Base-by-base conservation (phyloP, 2,113 vertebrate species). In the Monarcha castaneiventris region DNA sequence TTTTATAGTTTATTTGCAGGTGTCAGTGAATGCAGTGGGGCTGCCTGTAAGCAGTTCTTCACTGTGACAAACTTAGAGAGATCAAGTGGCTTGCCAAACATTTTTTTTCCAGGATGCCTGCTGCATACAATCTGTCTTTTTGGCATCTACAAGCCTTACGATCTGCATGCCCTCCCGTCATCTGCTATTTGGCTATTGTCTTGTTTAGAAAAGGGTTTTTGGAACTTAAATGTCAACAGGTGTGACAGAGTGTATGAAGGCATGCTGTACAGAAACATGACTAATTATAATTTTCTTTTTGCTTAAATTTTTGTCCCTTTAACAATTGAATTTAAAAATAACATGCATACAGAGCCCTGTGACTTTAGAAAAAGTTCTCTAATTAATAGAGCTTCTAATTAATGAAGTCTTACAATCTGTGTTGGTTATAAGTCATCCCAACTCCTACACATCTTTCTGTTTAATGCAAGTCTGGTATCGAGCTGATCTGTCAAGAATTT, bases 171-270 rank as follows among this genome's bases (percentile, higher is more conserved):
- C 68, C 92, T 90, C 49, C 59, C 29, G 15, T 96, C 90, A 61
- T 92, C 85, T 90, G 74, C 44, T 73, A 56, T 92, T 95, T 78
- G 64, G 39, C 62, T 83, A 78, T 71, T 95, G 74, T 90, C 79
- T 92, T 77, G 20, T 90, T 97, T 73, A 69, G 94, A 89, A 93
- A 56, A 80, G 20, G 11, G n/a, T 68, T 95, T 94, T 89, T 92
- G 46, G 72, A 96, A 95, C 66, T 94, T 90, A 89, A 93, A 93
- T 83, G 55, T 87, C 92, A 97, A 92, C 69, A 94, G 85, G 92
- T 94, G 67, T 93, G 77, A 59, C 58, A 74, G 32, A 73, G 59
- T 63, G 25, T 69, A 92, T 61, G 58, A 86, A 96, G 64, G 43
- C 39, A 93, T 46, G 77, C 23, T 51, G 81, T 74, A 69, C 54